Conservation (phyloP, 2,888 invertebrate genomes). For the Rhingia campestris region DNA sequence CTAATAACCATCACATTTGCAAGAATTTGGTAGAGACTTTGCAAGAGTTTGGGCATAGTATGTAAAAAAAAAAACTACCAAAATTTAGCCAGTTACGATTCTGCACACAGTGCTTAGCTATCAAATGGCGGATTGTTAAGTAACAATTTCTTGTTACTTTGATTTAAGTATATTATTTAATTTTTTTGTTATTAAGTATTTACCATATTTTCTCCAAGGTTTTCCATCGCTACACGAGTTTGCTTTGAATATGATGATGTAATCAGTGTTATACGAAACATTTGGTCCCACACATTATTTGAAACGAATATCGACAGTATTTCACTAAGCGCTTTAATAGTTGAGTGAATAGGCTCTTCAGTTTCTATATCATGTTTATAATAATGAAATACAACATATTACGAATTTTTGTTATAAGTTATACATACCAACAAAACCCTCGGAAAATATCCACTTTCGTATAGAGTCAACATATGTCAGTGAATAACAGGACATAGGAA, state of each 20-base stretch:
- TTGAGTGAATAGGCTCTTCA: slow-evolving; percentile 87
- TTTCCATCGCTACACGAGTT: background rate
- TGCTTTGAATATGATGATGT: slow-evolving; percentile 75
- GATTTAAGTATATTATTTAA: too few relatives aligned
- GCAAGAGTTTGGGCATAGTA: too few relatives aligned
- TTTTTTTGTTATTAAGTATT: slow-evolving; percentile 1
- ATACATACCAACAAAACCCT: slow-evolving; percentile 77
- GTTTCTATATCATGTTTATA: slow-evolving; percentile 83
- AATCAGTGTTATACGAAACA: slow-evolving; percentile 81
- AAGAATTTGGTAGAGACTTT: too few relatives aligned
- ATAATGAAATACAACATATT: background rate
- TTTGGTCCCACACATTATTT: slow-evolving; percentile 91
- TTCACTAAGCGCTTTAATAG: slow-evolving; percentile 89
- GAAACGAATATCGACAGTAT: slow-evolving; percentile 90
- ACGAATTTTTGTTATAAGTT: background rate
- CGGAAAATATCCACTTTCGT: slow-evolving; percentile 79
- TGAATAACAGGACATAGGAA: slow-evolving; percentile 86
- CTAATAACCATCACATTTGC: too few relatives aligned
- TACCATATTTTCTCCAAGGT: slow-evolving; percentile 4
- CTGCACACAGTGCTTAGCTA: too few relatives aligned
- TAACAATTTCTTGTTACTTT: too few relatives aligned
- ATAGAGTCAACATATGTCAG: slow-evolving; percentile 80
- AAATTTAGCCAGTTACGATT: too few relatives aligned
- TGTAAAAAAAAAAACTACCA: too few relatives aligned
- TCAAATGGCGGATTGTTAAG: too few relatives aligned